Percentiles rank a stretch among this genome's conserved stretches.
phyloP scores from a whole-genome alignment of 2,888 invertebrate genomes.

The Helicoverpa assulta region DNA sequence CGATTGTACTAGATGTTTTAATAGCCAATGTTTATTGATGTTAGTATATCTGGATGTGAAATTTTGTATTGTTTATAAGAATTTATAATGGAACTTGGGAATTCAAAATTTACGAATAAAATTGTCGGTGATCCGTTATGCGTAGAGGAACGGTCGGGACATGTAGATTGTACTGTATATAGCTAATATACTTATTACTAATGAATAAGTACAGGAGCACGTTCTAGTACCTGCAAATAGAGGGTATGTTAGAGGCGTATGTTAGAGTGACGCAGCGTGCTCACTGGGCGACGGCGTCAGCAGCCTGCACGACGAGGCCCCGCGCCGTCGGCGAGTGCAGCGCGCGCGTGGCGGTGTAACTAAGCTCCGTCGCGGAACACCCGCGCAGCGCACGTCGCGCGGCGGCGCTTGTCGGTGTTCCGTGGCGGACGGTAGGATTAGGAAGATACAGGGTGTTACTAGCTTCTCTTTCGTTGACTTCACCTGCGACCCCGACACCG shows the following conservation, averaged over 20 bases:
- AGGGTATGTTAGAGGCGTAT: slow-evolving; percentile 67
- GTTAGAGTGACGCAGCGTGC: slow-evolving; percentile 58
- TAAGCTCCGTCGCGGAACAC: slow-evolving; percentile 61
- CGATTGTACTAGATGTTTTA: slow-evolving; percentile 50
- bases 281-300: slow-evolving; percentile 44
- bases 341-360: slow-evolving; percentile 53
- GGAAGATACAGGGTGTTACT: slow-evolving; percentile 83
- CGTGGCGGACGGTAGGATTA: slow-evolving; percentile 70
- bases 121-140: slow-evolving; percentile 44
- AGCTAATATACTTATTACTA: slow-evolving; percentile 77
- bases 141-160: slow-evolving; percentile 77
- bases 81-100: slow-evolving; percentile 35
- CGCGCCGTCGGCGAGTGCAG: slow-evolving; percentile 42
- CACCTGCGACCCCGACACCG: slow-evolving; percentile 27
- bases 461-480: slow-evolving; percentile 72
- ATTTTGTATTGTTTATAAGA: slow-evolving; percentile 46
- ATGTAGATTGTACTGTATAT: slow-evolving; percentile 83
- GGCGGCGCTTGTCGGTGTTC: slow-evolving; percentile 45
- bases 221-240: slow-evolving; percentile 74
- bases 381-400: slow-evolving; percentile 21
- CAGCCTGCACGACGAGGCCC: background rate
- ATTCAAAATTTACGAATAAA: slow-evolving; percentile 26
- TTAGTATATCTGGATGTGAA: slow-evolving; percentile 54
- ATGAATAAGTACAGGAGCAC: slow-evolving; percentile 71
- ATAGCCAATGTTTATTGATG: slow-evolving; percentile 63